Percentiles rank a stretch among this genome's conserved stretches.
These are phyloP conservation scores for Hippoglossus stenolepis DNA, from an alignment of 2,113 vertebrate genomes.

Conservation along the genomic window DNA sequence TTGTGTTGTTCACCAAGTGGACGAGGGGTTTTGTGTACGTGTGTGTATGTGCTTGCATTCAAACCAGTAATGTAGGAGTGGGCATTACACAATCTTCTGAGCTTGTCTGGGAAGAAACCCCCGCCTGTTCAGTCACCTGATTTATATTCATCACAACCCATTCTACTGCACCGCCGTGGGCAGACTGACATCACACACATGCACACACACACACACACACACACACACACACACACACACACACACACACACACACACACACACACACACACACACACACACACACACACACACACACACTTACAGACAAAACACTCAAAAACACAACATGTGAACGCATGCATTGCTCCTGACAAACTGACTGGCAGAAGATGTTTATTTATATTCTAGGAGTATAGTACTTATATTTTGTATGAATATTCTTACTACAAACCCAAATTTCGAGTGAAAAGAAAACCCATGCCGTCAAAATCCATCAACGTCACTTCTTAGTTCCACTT, in stretches of 20 bases:
- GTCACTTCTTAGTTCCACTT: background rate
- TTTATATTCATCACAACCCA: conserved; percentile 84
- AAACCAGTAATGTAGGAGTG: conserved; percentile 74
- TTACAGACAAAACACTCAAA: conserved; percentile 19
- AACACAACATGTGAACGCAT: conserved; percentile 22
- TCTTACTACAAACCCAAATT: background rate
- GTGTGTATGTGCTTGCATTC: conserved; percentile 23
- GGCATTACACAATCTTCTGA: conserved; percentile 79
- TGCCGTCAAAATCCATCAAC: conserved; percentile 23
- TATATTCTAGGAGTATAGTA: background rate
- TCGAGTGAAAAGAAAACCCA: background rate
- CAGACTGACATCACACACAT: conserved; percentile 76
- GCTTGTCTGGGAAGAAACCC: conserved; percentile 76
- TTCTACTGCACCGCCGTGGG: conserved; percentile 81
- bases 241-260: conserved; percentile 46
- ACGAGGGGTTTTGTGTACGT: conserved; percentile 39
- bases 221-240: conserved; percentile 36
- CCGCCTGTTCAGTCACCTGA: conserved; percentile 83
- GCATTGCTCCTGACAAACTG: conserved; percentile 9
- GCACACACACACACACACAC: conserved; percentile 44
- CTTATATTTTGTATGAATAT: background rate
- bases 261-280: conserved; percentile 50
- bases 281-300: conserved; percentile 40
- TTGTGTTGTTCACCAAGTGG: conserved; percentile 63
- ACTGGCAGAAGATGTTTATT: background rate